Base-by-base conservation (phyloP, 2,797 vertebrate species). In the Myoxocephalus aenaeus region DNA sequence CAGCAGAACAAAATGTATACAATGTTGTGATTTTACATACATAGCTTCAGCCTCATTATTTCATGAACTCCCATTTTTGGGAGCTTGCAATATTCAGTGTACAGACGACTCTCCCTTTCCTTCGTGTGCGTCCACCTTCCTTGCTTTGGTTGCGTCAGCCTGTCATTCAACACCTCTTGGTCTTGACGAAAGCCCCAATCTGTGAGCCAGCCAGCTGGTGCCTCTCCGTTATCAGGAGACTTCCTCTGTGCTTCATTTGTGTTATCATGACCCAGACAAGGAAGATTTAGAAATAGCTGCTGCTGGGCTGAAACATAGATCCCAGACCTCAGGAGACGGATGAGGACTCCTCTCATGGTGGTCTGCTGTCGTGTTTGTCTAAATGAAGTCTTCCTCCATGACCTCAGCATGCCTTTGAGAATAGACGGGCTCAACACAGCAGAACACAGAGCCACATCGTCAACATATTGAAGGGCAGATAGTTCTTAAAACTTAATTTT, bases 331-430 rank as follows among this genome's bases (percentile, higher is more conserved):
- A 58, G 17, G 17, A 70, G 17, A 46, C 51, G 59, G 29, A 59
- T n/a, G 12, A 57, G 44, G 15, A 42, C 65, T 64, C 64, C 11
- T 34, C 20, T 11, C 18, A 34, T 0, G n/a, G 7, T 29, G 48
- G 61, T 70, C 27, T 70, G 68, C 7, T 56, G 69, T 68, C 69
- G 32, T 11, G 32, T 64, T 68, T 72, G 57, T 72, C 63, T 69
- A 34, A 44, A 62, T 62, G 42, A 65, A 18, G 27, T 38, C 8
- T 57, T 63, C 22, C 50, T 53, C 54, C 48, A 46, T 51, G 27
- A 70, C 62, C 25, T 74, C 36, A 10, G 36, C 3, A 17, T 70
- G 54, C 40, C 42, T 74, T 32, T 65, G 38, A 7, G 15, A 71
- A 22, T 3, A 62, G 25, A 7, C 54, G n/a, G 15, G 8, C 20